These are phyloP conservation scores for Troilus luridus DNA, from an alignment of 2,888 invertebrate species.

Conservation along the genomic window DNA sequence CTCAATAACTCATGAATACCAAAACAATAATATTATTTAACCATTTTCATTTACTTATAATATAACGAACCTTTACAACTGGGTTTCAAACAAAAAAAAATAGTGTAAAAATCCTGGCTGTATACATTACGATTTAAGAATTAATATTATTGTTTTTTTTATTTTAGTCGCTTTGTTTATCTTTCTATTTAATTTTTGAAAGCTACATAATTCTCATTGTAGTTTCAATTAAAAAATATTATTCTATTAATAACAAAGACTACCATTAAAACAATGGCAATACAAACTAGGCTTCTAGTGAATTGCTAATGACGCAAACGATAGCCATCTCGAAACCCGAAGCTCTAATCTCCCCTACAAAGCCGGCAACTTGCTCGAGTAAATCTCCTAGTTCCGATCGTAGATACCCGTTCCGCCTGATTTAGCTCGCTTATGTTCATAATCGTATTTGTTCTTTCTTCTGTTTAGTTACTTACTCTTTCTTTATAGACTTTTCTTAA, in stretches of 20 bases:
- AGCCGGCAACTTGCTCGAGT: not conserved
- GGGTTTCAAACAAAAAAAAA: too few relatives aligned
- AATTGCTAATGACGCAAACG: not conserved
- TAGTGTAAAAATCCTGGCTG: too few relatives aligned
- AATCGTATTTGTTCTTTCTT: not conserved
- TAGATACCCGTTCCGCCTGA: not conserved
- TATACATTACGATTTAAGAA: too few relatives aligned
- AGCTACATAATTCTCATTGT: too few relatives aligned
- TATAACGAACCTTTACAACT: too few relatives aligned
- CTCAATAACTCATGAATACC: too few relatives aligned
- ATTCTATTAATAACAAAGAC: not conserved
- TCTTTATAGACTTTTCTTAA: too few relatives aligned
- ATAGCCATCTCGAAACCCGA: not conserved
- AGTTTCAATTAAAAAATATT: not conserved
- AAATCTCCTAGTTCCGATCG: not conserved
- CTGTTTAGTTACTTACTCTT: not conserved
- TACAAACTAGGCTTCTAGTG: not conserved
- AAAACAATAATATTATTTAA: too few relatives aligned
- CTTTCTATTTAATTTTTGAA: too few relatives aligned
- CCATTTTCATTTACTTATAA: too few relatives aligned
- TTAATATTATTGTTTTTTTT: too few relatives aligned
- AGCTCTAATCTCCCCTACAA: not conserved
- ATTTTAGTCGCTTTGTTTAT: too few relatives aligned
- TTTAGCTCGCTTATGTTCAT: not conserved
- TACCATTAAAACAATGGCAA: not conserved